These are phyloP conservation scores for Xenotilapia caudafasciata DNA, from an alignment of 2,113 vertebrate genomes.

Conservation along the genomic window DNA sequence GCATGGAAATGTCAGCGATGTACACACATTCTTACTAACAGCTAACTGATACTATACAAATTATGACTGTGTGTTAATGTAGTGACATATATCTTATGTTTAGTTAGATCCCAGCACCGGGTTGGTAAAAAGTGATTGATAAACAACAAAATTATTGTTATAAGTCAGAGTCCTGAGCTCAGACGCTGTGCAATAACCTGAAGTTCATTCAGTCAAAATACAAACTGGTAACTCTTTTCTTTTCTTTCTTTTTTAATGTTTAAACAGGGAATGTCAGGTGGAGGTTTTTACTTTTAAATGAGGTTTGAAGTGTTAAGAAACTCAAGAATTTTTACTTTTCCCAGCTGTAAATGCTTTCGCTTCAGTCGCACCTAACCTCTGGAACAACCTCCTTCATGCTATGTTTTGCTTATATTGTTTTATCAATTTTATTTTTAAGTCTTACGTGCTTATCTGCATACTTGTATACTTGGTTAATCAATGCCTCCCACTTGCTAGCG, in stretches of 20 bases:
- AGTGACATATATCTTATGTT: neutral
- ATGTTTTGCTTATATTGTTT: neutral
- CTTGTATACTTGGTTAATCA: neutral
- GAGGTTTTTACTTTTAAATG: neutral
- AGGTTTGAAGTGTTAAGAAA: neutral
- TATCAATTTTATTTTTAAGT: neutral
- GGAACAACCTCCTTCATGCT: neutral
- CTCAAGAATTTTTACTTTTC: neutral
- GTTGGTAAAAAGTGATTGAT: neutral
- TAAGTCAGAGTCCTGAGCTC: neutral
- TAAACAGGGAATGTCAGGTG: neutral
- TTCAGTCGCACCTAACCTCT: neutral
- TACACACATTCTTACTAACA: neutral
- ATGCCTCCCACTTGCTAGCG: neutral
- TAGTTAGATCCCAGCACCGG: neutral
- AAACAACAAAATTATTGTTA: neutral
- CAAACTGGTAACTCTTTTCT: neutral
- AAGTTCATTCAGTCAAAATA: neutral
- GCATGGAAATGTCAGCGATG: neutral
- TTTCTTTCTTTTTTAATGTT: neutral
- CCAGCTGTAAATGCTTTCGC: neutral
- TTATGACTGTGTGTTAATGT: neutral
- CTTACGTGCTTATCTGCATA: neutral
- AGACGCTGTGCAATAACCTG: neutral
- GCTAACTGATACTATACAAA: fast-evolving